phyloP scores from a whole-genome alignment of 2,113 vertebrate genomes.

The Neotragus moschatus region DNA sequence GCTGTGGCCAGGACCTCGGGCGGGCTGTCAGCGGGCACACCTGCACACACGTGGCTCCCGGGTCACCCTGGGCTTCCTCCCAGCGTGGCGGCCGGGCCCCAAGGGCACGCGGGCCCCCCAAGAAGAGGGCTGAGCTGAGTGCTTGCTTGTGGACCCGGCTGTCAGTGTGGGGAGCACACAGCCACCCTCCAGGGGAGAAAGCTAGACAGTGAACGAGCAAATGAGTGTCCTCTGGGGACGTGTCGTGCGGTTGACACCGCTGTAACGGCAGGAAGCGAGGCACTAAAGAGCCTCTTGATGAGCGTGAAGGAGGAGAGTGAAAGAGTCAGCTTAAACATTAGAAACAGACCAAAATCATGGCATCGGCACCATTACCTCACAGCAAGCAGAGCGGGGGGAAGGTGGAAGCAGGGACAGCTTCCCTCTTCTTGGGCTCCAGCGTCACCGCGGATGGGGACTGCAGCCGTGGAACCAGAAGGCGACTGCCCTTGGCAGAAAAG shows the following conservation, averaged over 20 bases:
- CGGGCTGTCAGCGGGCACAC: fast-evolving
- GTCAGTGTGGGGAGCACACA: fast-evolving
- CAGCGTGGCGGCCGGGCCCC: fast-evolving
- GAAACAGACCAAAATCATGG: fast-evolving
- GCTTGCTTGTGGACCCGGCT: fast-evolving
- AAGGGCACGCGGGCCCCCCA: fast-evolving
- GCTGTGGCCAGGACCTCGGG: background rate
- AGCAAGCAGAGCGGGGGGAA: background rate
- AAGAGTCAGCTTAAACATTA: background rate
- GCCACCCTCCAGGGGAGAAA: background rate
- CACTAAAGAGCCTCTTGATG: background rate
- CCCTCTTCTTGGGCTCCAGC: background rate
- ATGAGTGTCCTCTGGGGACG: fast-evolving
- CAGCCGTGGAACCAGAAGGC: background rate
- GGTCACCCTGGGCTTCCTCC: background rate
- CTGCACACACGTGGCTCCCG: fast-evolving
- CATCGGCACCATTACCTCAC: fast-evolving
- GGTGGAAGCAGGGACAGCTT: fast-evolving
- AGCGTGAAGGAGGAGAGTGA: background rate
- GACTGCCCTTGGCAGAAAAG: background rate
- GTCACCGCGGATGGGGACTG: fast-evolving
- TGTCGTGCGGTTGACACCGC: fast-evolving
- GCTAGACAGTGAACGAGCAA: fast-evolving
- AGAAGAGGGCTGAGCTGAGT: background rate
- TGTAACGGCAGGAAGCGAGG: fast-evolving